Evolutionary conservation across 1,140 invertebrate genomes (phyloP), one percentile per base, ranked within the genome.

Genomic region (Bombus haemorrhoidalis): DNA sequence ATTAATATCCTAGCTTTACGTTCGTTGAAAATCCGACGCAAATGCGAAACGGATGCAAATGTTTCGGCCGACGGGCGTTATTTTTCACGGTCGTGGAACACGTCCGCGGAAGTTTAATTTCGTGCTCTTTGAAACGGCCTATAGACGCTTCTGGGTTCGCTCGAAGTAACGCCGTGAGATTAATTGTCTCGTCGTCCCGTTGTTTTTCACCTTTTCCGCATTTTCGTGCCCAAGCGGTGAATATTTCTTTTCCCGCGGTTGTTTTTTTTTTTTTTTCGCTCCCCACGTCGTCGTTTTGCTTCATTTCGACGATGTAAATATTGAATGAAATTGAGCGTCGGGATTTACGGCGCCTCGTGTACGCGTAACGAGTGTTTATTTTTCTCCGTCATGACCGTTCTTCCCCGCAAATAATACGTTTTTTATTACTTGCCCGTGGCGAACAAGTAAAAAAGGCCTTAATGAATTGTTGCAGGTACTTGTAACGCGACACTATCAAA

Each of bases 261-360:
- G 2, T 18, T 4, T 39, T 39, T 28, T 5, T 32, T 4, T 57
- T 28, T 57, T 37, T 37, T 37, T 4, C 34, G 18, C 5, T 15
- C 1, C 13, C 1, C 13, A 1, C 66, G 18, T 15, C 15, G 15
- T 34, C 71, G 66, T 57, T 59, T 69, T 34, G 37, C 41, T 43
- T 43, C 76, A 47, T 53, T 37, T 34, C 47, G 57, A 22, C 64
- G 74, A 71, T 59, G 75, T 84, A 62, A 71, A 84, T 79, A 84
- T 84, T 79, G 53, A 79, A 84, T 84, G 75, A 79, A 71, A 84
- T 84, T 22, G 82, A 79, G 32, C 82, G n/a, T 41, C 39, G 22
- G 22, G 75, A 78, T 83, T 83, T 69, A 83, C 74, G 34, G 18
- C 43, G 8, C 15, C 1, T 62, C 13, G 62, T 22, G 22, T 32